These are phyloP conservation scores for Drosophila nannoptera DNA, from an alignment of 1,140 invertebrate species.

Conservation along the genomic window DNA sequence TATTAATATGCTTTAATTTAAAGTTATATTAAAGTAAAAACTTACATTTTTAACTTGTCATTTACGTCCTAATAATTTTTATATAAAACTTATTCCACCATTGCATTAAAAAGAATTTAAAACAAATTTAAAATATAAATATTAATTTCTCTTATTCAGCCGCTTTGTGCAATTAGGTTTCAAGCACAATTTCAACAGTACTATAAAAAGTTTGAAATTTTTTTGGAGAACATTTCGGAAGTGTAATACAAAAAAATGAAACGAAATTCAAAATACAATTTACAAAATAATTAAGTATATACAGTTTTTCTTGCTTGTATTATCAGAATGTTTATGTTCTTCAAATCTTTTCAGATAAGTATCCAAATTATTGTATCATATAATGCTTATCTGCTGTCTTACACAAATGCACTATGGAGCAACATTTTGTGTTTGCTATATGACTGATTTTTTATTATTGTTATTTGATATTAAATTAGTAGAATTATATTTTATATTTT, in stretches of 20 bases:
- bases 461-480: constrained; percentile 19
- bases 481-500: constrained; percentile 63
- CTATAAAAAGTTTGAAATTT: constrained; percentile 24
- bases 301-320: constrained; percentile 37
- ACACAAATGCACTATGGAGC: constrained; percentile 37
- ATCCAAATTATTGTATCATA: constrained; percentile 55
- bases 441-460: constrained; percentile 54
- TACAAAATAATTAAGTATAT: constrained; percentile 75
- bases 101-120: constrained; percentile 73
- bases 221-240: constrained; percentile 9
- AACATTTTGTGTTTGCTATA: constrained; percentile 53
- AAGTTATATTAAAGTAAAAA: constrained; percentile 74
- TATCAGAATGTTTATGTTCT: constrained; percentile 17
- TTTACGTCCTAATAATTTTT: constrained; percentile 72
- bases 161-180: constrained; percentile 35
- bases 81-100: constrained; percentile 71
- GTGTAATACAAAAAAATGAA: constrained; percentile 60
- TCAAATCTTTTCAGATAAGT: constrained; percentile 40
- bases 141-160: constrained; percentile 39
- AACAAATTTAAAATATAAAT: constrained; percentile 73
- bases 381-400: constrained; percentile 37
- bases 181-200: constrained; percentile 19
- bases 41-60: constrained; percentile 72
- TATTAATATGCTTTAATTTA: constrained; percentile 51
- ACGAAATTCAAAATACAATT: constrained; percentile 70